Evolutionary conservation across 2,888 invertebrate genomes (phyloP), one percentile per base, ranked within the genome.

Genomic region (Zhuqinia jingwanae): DNA sequence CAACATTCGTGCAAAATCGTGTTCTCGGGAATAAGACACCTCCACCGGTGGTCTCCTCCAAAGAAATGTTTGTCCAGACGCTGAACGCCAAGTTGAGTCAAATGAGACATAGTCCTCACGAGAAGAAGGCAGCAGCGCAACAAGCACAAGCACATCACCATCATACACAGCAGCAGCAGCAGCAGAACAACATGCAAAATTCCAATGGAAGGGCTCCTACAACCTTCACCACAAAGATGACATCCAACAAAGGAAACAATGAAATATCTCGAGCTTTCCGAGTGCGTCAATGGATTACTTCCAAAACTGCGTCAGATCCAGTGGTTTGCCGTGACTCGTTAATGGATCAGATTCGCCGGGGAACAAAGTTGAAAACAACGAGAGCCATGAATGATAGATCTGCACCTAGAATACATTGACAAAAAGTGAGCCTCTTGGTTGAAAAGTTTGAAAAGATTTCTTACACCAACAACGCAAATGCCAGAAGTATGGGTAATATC

Each of bases 321-420:
- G 94, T 95, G 86, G 93, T 95, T 45, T 96, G 96, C 91, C 96
- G 96, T 93, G 97, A 97, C 90, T 97, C 97, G 0, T 93, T 97
- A n/a, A 97, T 97, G 97, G 97, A 97, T 93, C 97, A 97, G 92
- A 97, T 97, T 88, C 96, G 97, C 91, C 94, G 96, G 88, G 97
- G 97, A 84, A 97, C 97, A 20, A 95, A 95, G 53, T 92, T 97
- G 83, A 95, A 95, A 86, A 95, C 96, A 91, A 96, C 97, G 89
- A 95, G 95, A 90, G 94, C 93, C n/a, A 95, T 95, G 91, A 96
- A 96, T 93, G 97, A 97, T 93, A 94, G 97, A 89, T 97, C 97
- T 75, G 97, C 97, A 88, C 97, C 97, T 36, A 96, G 96, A 93
- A 97, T 97, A 92, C 96, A 95, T 92, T 96, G 93, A 94, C 89